Conservation (phyloP, 2,888 invertebrate species). For the Microdon myrmicae region DNA sequence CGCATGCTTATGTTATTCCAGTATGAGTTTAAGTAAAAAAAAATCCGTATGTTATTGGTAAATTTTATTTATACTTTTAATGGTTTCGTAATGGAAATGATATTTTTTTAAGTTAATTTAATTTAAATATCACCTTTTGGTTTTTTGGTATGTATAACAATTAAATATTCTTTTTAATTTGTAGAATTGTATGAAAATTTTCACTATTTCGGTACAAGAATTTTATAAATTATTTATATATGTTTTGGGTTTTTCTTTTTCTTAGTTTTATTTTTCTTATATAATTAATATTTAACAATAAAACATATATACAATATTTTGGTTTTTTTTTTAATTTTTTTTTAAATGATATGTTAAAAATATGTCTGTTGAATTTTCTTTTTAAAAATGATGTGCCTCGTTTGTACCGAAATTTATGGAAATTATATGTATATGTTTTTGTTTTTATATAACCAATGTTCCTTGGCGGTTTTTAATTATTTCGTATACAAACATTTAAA, state of each 20-base stretch:
- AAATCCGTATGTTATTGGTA: no score
- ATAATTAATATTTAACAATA: constrained; percentile 28
- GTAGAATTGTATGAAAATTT: constrained; percentile 35
- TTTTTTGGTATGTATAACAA: constrained; percentile 37
- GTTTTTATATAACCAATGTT: constrained; percentile 39
- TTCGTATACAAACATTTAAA: constrained; percentile 62
- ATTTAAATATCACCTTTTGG: constrained; percentile 47
- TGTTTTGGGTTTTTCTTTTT: constrained; percentile 19
- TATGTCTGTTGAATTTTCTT: constrained; percentile 46
- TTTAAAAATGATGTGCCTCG: constrained; percentile 53
- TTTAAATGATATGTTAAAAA: constrained; percentile 55
- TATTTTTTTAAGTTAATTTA: constrained; percentile 18
- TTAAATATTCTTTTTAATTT: constrained; percentile 25
- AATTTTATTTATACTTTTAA: constrained; percentile 34
- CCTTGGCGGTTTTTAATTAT: constrained; percentile 37
- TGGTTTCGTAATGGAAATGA: constrained; percentile 18
- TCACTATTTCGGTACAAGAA: constrained; percentile 41
- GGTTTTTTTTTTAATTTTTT: constrained; percentile 37
- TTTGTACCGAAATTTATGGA: constrained; percentile 34
- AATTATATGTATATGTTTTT: constrained; percentile 20
- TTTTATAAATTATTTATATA: constrained; percentile 18
- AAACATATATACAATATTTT: constrained; percentile 48
- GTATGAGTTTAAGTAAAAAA: no score
- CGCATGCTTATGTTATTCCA: no score
- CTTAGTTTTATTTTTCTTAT: no score